A percentile compares a stretch with the other conserved stretches of the same genome.
These are phyloP conservation scores for Halictus quadricinctus DNA, from an alignment of 2,888 invertebrate species.

Conservation along the genomic window DNA sequence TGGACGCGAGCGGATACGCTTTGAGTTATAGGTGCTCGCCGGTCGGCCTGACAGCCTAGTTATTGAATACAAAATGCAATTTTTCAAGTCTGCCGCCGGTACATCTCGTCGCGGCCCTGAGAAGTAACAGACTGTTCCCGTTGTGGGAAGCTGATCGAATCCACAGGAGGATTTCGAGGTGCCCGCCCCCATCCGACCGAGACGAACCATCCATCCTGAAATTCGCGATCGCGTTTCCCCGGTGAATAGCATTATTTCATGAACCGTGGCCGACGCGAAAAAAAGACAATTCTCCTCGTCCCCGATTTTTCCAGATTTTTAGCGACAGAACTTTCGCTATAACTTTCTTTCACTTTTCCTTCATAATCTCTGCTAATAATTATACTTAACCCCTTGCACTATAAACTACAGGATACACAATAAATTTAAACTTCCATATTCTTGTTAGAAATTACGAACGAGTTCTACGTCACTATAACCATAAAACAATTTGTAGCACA, in stretches of 20 bases:
- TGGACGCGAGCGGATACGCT: slow-evolving; percentile 63
- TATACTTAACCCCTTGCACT: no score
- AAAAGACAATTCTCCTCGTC: no score
- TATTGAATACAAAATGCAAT: slow-evolving; percentile 78
- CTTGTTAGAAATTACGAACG: no score
- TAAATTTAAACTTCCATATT: no score
- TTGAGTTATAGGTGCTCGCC: slow-evolving; percentile 72
- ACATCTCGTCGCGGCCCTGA: slow-evolving; percentile 47
- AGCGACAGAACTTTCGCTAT: not conserved
- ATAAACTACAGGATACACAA: no score
- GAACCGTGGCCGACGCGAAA: not conserved
- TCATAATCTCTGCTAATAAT: not conserved
- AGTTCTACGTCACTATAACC: no score
- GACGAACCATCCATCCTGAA: slow-evolving; percentile 54
- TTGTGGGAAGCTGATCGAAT: slow-evolving; percentile 60
- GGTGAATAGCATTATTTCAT: slow-evolving; percentile 58
- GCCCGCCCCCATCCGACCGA: slow-evolving; percentile 24
- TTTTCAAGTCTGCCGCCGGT: slow-evolving; percentile 69
- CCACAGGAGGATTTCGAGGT: slow-evolving; percentile 56
- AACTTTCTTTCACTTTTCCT: not conserved
- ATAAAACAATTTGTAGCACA: no score
- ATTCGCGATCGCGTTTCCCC: slow-evolving; percentile 54
- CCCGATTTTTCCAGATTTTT: not conserved
- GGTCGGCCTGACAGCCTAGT: slow-evolving; percentile 75
- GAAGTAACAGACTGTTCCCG: slow-evolving; percentile 46